Conservation (phyloP, 2,113 vertebrate species). For the Microcebus jonahi region DNA sequence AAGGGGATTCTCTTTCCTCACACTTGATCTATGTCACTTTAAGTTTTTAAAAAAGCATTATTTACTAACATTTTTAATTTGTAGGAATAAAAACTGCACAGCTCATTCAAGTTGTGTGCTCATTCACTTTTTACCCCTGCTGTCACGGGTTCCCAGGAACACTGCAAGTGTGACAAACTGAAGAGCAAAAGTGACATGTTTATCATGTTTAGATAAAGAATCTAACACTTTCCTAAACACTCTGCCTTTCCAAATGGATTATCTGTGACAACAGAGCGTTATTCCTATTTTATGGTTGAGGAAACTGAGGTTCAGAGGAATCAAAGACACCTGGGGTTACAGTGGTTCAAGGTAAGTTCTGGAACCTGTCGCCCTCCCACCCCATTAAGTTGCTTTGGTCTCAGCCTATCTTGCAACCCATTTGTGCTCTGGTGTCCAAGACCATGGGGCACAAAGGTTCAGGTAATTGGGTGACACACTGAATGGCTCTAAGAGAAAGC, state of each 20-base stretch:
- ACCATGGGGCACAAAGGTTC: rapidly evolving
- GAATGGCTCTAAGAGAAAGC: neutral
- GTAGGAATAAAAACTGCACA: neutral
- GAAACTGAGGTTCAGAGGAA: neutral
- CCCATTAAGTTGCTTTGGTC: rapidly evolving
- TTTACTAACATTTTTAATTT: neutral
- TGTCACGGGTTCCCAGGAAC: rapidly evolving
- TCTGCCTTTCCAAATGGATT: neutral
- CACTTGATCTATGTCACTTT: neutral
- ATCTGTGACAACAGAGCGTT: neutral
- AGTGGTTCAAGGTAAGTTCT: rapidly evolving
- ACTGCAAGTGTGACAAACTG: rapidly evolving
- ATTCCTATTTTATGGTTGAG: neutral
- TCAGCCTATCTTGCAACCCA: neutral
- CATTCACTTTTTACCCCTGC: neutral
- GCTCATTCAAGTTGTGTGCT: rapidly evolving
- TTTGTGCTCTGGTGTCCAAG: neutral
- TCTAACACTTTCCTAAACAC: rapidly evolving
- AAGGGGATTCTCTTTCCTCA: neutral
- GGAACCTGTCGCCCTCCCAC: rapidly evolving
- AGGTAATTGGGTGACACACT: rapidly evolving
- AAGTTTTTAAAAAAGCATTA: neutral
- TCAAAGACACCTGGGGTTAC: neutral
- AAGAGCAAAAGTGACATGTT: too few relatives aligned
- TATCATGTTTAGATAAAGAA: neutral